Percentiles rank a stretch among this genome's conserved stretches.
phyloP scores from a whole-genome alignment of 1,140 invertebrate genomes.

The Drosophila orena region DNA sequence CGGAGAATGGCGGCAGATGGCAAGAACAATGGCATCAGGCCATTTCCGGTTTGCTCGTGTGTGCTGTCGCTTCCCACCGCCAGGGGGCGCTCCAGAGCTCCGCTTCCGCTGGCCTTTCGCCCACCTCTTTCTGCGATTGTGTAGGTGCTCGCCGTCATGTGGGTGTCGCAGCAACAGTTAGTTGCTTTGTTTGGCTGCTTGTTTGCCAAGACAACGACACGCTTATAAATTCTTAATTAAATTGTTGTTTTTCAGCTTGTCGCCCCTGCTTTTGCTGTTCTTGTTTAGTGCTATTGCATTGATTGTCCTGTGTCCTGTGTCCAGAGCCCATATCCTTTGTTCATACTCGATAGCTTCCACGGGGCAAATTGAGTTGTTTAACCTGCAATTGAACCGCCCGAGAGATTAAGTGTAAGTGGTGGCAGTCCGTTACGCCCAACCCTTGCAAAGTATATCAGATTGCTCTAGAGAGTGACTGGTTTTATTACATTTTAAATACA shows the following conservation, averaged over 20 bases:
- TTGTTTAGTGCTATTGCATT: constrained; percentile 35
- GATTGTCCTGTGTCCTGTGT: constrained; percentile 56
- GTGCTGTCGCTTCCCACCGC: constrained; percentile 43
- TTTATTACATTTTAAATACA: no score
- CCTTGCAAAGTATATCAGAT: not conserved
- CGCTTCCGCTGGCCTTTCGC: not conserved
- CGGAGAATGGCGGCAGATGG: not conserved
- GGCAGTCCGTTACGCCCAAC: not conserved
- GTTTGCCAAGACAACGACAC: constrained; percentile 72
- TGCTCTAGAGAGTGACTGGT: not conserved
- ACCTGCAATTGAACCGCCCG: constrained; percentile 59
- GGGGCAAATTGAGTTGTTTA: constrained; percentile 73
- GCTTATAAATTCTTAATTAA: constrained; percentile 81
- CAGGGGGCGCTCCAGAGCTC: constrained; percentile 55
- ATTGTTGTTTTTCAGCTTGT: constrained; percentile 61
- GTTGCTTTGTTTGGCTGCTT: constrained; percentile 65
- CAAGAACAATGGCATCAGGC: constrained; percentile 65
- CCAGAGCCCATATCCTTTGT: constrained; percentile 25
- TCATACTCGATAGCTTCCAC: constrained; percentile 42
- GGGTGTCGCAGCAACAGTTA: constrained; percentile 66
- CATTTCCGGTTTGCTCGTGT: constrained; percentile 67
- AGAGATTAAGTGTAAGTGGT: constrained; percentile 32
- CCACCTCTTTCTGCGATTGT: not conserved
- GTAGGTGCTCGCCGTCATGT: constrained; percentile 9
- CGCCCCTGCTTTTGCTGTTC: constrained; percentile 25